Conservation (phyloP, 2,797 vertebrate genomes). For the Xiphophorus birchmanni region DNA sequence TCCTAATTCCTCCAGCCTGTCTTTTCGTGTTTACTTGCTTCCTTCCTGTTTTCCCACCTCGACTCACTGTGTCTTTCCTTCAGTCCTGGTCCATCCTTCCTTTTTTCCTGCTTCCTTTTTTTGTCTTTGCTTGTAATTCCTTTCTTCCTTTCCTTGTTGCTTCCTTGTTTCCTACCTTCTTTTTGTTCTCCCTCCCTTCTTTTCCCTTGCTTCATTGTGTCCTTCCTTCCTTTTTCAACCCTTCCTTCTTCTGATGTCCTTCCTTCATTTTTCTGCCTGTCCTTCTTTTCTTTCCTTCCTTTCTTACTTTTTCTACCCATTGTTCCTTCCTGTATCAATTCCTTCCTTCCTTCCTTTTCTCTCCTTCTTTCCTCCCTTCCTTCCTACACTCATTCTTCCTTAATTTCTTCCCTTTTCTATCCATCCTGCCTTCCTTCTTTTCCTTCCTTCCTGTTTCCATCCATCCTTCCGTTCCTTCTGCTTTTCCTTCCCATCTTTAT, state of each 20-base stretch:
- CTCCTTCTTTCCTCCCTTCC: background rate
- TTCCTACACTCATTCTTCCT: background rate
- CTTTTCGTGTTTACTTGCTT: background rate
- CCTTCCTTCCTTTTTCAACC: too few species aligned
- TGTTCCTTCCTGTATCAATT: background rate
- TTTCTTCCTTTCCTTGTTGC: background rate
- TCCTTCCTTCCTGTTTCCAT: too few species aligned
- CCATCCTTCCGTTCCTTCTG: too few species aligned
- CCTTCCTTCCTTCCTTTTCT: background rate
- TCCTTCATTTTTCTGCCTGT: background rate
- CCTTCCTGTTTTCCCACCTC: background rate
- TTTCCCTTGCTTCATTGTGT: background rate
- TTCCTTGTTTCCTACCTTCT: background rate
- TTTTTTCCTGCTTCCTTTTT: background rate
- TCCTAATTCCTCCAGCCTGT: background rate
- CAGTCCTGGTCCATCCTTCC: background rate
- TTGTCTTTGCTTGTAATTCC: background rate
- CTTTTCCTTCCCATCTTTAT: background rate
- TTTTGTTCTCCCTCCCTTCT: background rate
- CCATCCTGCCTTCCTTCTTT: too few species aligned
- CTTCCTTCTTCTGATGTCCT: too few species aligned
- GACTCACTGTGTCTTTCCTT: too few species aligned
- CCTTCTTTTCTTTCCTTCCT: background rate
- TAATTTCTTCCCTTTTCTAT: too few species aligned
- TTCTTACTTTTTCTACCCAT: background rate